Percentiles rank a stretch among this genome's conserved stretches.
phyloP scores from a whole-genome alignment of 1,140 invertebrate genomes.

The Drosophila mayri region DNA sequence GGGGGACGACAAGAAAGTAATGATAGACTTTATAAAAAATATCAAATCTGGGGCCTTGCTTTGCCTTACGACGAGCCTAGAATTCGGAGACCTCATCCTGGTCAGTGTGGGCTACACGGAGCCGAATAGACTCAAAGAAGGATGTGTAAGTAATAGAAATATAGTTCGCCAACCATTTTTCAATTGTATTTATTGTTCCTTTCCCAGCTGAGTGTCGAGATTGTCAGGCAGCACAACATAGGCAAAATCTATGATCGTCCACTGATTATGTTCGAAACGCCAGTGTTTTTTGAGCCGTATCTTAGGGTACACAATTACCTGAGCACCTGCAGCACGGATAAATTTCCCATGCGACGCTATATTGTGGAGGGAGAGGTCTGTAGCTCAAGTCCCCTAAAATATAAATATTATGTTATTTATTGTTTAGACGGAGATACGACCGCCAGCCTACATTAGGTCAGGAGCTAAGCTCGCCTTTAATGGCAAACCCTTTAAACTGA shows the following conservation, averaged over 20 bases:
- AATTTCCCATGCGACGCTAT: constrained; percentile 89
- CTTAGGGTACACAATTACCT: constrained; percentile 88
- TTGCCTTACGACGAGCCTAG: constrained; percentile 88
- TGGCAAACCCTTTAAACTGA: constrained; percentile 19
- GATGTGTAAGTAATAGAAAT: constrained; percentile 84
- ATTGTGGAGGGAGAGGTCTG: constrained; percentile 86
- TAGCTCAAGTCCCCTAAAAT: background rate
- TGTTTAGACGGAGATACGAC: constrained; percentile 25
- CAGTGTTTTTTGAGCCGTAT: constrained; percentile 90
- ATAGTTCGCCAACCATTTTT: background rate
- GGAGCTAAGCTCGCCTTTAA: constrained; percentile 26
- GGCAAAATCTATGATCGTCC: constrained; percentile 81
- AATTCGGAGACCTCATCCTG: constrained; percentile 89
- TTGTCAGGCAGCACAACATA: constrained; percentile 81
- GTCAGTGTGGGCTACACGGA: constrained; percentile 88
- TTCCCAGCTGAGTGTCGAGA: constrained; percentile 85
- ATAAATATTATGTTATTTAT: too few species aligned
- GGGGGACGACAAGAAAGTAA: constrained; percentile 12
- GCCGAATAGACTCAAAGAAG: constrained; percentile 83
- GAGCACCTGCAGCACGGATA: constrained; percentile 85
- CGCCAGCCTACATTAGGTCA: constrained; percentile 39
- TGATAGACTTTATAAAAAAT: constrained; percentile 46
- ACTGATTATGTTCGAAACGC: constrained; percentile 88
- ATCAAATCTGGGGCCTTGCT: constrained; percentile 91
- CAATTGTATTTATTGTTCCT: background rate